phyloP scores from a whole-genome alignment of 2,888 invertebrate genomes.

The Eurois occulta region DNA sequence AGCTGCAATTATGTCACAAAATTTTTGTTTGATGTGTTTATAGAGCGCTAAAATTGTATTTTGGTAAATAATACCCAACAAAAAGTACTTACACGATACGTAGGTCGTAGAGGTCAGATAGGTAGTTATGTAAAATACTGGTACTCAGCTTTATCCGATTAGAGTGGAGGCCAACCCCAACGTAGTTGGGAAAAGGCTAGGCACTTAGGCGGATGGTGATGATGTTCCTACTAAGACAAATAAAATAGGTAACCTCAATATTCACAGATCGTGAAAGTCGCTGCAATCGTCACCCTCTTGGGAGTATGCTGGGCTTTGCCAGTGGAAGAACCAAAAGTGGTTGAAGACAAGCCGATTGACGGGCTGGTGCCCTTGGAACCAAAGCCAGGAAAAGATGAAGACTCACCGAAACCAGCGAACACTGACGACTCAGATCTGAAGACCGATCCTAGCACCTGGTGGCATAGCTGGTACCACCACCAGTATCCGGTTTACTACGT shows the following conservation, averaged over 20 bases:
- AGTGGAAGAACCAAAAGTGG: constrained; percentile 25
- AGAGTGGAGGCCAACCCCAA: background rate
- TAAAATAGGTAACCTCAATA: background rate
- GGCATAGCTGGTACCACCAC: constrained; percentile 36
- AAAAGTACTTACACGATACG: background rate
- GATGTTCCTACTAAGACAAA: background rate
- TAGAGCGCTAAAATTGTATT: background rate
- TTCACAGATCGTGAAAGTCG: constrained; percentile 50
- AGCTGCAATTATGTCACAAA: background rate
- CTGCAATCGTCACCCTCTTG: constrained; percentile 40
- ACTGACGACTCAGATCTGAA: constrained; percentile 47
- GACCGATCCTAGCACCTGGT: constrained; percentile 56
- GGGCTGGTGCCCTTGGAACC: constrained; percentile 6
- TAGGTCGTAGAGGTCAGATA: background rate
- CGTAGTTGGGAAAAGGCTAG: background rate
- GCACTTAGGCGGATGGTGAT: background rate
- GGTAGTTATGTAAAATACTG: background rate
- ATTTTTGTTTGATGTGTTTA: background rate
- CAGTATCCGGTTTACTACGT: constrained; percentile 38
- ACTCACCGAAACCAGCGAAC: constrained; percentile 5
- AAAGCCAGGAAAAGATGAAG: background rate
- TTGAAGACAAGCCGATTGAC: background rate
- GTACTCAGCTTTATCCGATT: background rate
- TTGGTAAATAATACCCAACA: background rate
- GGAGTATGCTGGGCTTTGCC: constrained; percentile 51